Conservation (phyloP, 1,140 invertebrate species). For the Artemia franciscana region DNA sequence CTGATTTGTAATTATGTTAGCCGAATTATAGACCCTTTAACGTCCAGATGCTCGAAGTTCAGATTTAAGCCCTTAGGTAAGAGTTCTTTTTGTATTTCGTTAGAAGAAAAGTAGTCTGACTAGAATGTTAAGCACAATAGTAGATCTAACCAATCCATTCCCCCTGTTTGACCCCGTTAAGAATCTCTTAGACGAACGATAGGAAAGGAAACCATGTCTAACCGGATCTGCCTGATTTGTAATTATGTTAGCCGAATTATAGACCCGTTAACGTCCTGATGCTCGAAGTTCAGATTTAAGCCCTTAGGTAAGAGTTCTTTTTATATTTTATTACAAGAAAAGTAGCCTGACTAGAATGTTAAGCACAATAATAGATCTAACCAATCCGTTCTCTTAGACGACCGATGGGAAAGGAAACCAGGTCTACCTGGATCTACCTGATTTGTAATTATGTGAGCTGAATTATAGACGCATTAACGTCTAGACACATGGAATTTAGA, state of each 20-base stretch:
- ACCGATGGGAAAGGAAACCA: constrained; percentile 91
- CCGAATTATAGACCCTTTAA: constrained; percentile 88
- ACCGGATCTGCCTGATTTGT: constrained; percentile 91
- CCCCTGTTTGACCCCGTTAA: constrained; percentile 39
- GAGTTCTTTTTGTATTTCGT: too few relatives aligned
- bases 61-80: constrained; percentile 67
- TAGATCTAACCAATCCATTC: too few relatives aligned
- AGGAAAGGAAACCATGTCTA: constrained; percentile 85
- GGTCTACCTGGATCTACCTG: constrained; percentile 86
- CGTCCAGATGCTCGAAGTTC: constrained; percentile 94
- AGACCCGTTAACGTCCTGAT: constrained; percentile 86
- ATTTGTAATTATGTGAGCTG: constrained; percentile 96
- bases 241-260: constrained; percentile 97
- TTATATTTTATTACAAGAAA: too few relatives aligned
- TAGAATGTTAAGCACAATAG: too few relatives aligned
- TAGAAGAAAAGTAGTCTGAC: too few relatives aligned
- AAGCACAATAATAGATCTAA: too few relatives aligned
- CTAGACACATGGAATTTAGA: constrained; percentile 90
- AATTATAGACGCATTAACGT: constrained; percentile 93
- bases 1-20: constrained; percentile 97
- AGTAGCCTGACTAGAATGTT: too few relatives aligned
- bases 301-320: constrained; percentile 39
- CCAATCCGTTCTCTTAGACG: constrained; percentile 47
- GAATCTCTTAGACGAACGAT: constrained; percentile 85
- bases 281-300: constrained; percentile 95